phyloP scores from a whole-genome alignment of 2,113 vertebrate species.

The Tenebrosternarchus preto region DNA sequence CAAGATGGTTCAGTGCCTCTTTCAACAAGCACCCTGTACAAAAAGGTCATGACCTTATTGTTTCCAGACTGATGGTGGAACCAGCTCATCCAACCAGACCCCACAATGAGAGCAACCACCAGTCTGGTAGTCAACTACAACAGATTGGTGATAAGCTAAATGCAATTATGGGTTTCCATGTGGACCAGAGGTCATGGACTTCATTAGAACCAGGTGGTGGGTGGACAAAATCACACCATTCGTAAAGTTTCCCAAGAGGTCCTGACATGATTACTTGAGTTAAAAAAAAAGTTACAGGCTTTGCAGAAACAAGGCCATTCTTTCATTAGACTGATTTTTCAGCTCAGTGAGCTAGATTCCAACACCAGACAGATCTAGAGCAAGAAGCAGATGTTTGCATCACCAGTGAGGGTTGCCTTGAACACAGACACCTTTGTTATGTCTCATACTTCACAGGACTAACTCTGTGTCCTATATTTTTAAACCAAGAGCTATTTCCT shows the following conservation, averaged over 20 bases:
- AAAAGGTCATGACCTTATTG: not conserved
- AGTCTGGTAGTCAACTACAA: conserved; percentile 35
- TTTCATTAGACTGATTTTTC: conserved; percentile 24
- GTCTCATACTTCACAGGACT: not conserved
- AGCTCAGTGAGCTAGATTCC: conserved; percentile 12
- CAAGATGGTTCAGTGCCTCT: not conserved
- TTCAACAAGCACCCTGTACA: not conserved
- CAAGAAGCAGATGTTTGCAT: conserved; percentile 13
- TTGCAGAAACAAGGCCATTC: conserved; percentile 13
- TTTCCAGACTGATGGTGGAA: conserved; percentile 23
- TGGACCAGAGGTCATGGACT: conserved; percentile 49
- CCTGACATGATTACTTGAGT: conserved; percentile 29
- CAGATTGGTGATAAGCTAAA: conserved; percentile 48
- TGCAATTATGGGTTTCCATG: conserved; percentile 41
- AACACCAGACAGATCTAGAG: not conserved
- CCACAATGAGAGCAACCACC: conserved; percentile 39
- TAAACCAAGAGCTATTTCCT: not conserved
- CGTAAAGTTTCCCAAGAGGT: conserved; percentile 9
- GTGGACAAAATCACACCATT: conserved; percentile 33
- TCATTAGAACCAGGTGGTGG: conserved; percentile 54
- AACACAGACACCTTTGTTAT: not conserved
- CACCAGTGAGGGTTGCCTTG: not conserved
- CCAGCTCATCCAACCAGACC: conserved; percentile 27
- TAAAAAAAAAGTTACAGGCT: not conserved
- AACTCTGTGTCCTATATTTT: conserved; percentile 12